A percentile compares a stretch with the other conserved stretches of the same genome.
phyloP scores from a whole-genome alignment of 1,140 invertebrate species.

The Aphelenchoides avenae region DNA sequence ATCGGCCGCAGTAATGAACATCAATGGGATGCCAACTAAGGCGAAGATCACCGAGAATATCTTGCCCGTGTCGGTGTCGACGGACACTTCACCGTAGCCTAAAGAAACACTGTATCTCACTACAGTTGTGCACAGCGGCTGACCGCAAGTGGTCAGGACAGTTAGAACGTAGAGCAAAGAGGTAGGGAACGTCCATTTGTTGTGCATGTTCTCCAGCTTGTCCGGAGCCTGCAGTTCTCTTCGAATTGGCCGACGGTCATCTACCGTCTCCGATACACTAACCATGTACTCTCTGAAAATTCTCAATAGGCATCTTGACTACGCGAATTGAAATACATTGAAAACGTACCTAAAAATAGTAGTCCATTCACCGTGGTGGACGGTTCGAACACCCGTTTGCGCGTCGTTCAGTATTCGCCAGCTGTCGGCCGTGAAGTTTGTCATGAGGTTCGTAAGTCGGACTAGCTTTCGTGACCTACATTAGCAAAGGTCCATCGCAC shows the following conservation, averaged over 20 bases:
- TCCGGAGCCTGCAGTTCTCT: slow-evolving; percentile 51
- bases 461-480: slow-evolving; percentile 44
- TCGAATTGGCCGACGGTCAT: slow-evolving; percentile 55
- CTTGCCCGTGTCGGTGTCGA: slow-evolving; percentile 58
- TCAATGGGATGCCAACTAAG: slow-evolving; percentile 58
- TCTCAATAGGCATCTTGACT: no score
- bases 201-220: slow-evolving; percentile 55
- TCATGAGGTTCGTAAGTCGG: slow-evolving; percentile 53
- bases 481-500: not conserved
- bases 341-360: slow-evolving; percentile 12
- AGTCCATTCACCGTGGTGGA: slow-evolving; percentile 52
- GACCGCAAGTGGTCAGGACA: slow-evolving; percentile 58
- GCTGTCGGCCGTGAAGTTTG: slow-evolving; percentile 57
- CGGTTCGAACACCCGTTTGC: slow-evolving; percentile 44
- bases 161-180: slow-evolving; percentile 56
- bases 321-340: not conserved
- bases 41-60: slow-evolving; percentile 59
- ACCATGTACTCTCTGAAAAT: slow-evolving; percentile 56
- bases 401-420: slow-evolving; percentile 53
- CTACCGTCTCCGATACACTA: slow-evolving; percentile 50
- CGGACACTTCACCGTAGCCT: slow-evolving; percentile 59
- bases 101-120: slow-evolving; percentile 11
- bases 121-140: not conserved
- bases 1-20: slow-evolving; percentile 60
- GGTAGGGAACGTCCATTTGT: slow-evolving; percentile 59